A percentile compares a stretch with the other conserved stretches of the same genome.
Conservation (phyloP, 2,797 vertebrate genomes). For the Falco novaeseelandiae region DNA sequence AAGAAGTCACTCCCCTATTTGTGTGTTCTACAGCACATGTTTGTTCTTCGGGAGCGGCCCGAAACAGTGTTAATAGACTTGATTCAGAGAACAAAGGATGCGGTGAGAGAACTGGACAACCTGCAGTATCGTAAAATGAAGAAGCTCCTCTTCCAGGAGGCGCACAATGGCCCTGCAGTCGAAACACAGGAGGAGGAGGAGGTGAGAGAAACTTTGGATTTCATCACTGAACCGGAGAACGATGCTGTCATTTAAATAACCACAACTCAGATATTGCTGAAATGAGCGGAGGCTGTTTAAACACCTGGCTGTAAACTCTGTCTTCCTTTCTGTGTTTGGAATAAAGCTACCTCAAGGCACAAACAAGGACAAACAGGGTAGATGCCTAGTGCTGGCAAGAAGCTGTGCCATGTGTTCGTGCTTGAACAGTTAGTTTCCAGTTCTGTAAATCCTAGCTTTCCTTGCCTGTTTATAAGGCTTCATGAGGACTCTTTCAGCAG, state of each 20-base stretch:
- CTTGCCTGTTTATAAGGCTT: not conserved
- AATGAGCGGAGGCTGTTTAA: not conserved
- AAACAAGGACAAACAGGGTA: not conserved
- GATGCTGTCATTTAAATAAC: not conserved
- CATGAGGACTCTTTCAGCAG: not conserved
- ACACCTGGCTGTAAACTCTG: not conserved
- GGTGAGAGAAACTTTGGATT: constrained; percentile 77
- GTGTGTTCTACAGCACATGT: constrained; percentile 87
- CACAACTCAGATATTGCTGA: not conserved
- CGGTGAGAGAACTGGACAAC: constrained; percentile 98
- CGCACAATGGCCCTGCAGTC: constrained; percentile 91
- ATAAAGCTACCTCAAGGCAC: constrained; percentile 19
- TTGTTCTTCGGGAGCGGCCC: constrained; percentile 92
- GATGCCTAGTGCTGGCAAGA: constrained; percentile 16
- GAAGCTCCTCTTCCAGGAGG: constrained; percentile 98
- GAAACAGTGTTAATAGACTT: constrained; percentile 97
- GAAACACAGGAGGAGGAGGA: constrained; percentile 97
- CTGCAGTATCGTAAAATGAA: constrained; percentile 99
- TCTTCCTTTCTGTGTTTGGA: not conserved
- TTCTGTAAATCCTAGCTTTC: not conserved
- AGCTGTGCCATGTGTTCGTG: not conserved
- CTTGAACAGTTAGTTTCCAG: constrained; percentile 13
- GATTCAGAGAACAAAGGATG: constrained; percentile 97
- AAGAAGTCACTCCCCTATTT: not conserved
- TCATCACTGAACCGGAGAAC: not conserved